phyloP scores from a whole-genome alignment of 1,140 invertebrate species.

The Danaus melanippus region DNA sequence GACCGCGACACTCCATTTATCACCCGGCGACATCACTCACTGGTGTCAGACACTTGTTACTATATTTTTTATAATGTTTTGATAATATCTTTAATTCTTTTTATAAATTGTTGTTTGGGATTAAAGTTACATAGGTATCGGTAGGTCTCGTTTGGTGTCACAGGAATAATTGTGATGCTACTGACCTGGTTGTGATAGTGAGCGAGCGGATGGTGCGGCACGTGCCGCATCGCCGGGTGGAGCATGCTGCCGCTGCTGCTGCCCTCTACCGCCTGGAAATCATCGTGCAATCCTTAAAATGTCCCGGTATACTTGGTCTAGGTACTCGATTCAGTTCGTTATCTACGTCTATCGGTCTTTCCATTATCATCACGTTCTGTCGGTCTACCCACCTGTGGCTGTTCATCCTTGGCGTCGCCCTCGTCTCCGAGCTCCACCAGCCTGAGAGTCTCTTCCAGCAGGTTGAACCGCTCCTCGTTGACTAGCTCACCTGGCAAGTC shows the following conservation, averaged over 20 bases:
- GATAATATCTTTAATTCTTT: background rate
- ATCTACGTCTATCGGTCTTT: too few species aligned
- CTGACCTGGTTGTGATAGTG: constrained; percentile 69
- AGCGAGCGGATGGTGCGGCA: constrained; percentile 64
- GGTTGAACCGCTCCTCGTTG: constrained; percentile 71
- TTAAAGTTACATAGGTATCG: background rate
- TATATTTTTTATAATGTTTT: constrained; percentile 1
- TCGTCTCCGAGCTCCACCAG: constrained; percentile 81
- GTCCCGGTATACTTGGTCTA: too few species aligned
- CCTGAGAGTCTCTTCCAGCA: constrained; percentile 81
- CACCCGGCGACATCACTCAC: constrained; percentile 9
- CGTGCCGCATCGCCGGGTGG: constrained; percentile 70
- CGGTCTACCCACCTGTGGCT: constrained; percentile 33
- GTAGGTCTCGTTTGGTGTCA: too few species aligned
- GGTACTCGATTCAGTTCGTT: too few species aligned
- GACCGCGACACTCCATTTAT: constrained; percentile 25
- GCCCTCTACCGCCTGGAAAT: constrained; percentile 52
- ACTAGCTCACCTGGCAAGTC: constrained; percentile 66
- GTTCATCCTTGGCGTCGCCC: constrained; percentile 57
- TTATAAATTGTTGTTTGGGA: background rate
- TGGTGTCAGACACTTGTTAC: constrained; percentile 1
- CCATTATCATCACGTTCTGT: too few species aligned
- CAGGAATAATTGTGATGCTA: too few species aligned
- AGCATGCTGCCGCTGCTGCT: constrained; percentile 61
- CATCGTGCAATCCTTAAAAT: too few species aligned